These are phyloP conservation scores for Anastatus disparis DNA, from an alignment of 1,140 invertebrate species.

Conservation along the genomic window DNA sequence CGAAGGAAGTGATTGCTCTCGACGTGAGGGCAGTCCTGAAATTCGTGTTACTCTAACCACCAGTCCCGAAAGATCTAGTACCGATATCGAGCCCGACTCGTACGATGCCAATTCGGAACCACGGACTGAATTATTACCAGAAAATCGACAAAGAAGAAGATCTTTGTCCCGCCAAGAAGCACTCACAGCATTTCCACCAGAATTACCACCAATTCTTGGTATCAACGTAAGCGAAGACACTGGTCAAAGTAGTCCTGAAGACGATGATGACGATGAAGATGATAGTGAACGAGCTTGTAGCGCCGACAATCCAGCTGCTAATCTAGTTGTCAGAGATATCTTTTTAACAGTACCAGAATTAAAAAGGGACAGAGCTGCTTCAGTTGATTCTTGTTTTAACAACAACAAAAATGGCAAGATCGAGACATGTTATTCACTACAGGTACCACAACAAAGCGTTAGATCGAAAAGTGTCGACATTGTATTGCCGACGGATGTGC, in stretches of 20 bases:
- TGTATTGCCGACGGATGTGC: slow-evolving; percentile 86
- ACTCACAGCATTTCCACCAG: slow-evolving; percentile 72
- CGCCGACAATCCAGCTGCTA: slow-evolving; percentile 47
- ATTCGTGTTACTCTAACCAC: slow-evolving; percentile 79
- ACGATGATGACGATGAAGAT: slow-evolving; percentile 61
- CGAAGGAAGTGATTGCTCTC: slow-evolving; percentile 56
- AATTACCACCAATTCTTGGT: slow-evolving; percentile 70
- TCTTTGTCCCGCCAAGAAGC: slow-evolving; percentile 80
- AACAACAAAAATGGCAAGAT: slow-evolving; percentile 77
- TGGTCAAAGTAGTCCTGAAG: slow-evolving; percentile 54
- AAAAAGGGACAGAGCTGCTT: slow-evolving; percentile 83
- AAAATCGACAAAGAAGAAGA: slow-evolving; percentile 55
- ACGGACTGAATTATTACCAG: slow-evolving; percentile 47
- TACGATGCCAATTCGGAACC: not conserved
- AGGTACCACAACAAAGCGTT: slow-evolving; percentile 75
- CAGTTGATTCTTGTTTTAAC: slow-evolving; percentile 82
- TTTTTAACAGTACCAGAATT: slow-evolving; percentile 85
- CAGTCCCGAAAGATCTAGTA: slow-evolving; percentile 49
- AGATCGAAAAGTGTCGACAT: slow-evolving; percentile 92
- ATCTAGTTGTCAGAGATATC: slow-evolving; percentile 75
- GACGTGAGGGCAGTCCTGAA: slow-evolving; percentile 60
- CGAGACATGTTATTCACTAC: slow-evolving; percentile 73
- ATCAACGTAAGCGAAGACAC: slow-evolving; percentile 57
- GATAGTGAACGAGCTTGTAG: slow-evolving; percentile 60
- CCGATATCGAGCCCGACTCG: not conserved